phyloP scores from a whole-genome alignment of 2,113 vertebrate species.

The Peromyscus maniculatus region DNA sequence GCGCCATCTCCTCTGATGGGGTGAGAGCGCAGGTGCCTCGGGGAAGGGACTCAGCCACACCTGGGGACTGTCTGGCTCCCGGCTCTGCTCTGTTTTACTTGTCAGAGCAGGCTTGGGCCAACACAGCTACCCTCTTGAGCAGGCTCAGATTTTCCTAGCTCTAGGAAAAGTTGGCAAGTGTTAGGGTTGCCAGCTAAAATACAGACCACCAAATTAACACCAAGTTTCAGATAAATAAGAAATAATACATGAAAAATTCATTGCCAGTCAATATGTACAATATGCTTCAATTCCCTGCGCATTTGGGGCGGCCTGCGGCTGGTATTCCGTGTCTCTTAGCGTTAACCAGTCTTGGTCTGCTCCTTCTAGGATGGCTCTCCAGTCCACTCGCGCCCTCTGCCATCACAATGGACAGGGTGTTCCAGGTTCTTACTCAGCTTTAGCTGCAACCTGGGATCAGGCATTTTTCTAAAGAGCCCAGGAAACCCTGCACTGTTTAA shows the following conservation, averaged over 20 bases:
- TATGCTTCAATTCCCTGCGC: background rate
- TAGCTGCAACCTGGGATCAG: background rate
- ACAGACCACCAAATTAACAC: background rate
- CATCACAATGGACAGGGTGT: background rate
- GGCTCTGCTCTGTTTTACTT: background rate
- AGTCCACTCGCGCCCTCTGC: background rate
- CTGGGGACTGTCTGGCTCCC: no score
- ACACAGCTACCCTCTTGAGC: background rate
- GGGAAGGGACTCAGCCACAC: background rate
- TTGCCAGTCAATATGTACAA: background rate
- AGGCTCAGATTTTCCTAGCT: background rate
- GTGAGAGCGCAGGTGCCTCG: background rate
- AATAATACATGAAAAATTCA: background rate
- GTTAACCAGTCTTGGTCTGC: background rate
- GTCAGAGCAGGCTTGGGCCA: background rate
- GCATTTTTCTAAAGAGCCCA: background rate
- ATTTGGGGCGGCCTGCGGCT: background rate
- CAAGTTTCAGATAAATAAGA: conserved; percentile 25
- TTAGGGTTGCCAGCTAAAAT: background rate
- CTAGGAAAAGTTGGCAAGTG: background rate
- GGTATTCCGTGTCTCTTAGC: background rate
- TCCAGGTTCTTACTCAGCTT: background rate
- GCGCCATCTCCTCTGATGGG: no score
- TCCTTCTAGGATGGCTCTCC: background rate
- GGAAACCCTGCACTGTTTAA: background rate